A percentile compares a stretch with the other conserved stretches of the same genome.
Conservation (phyloP, 2,888 invertebrate species). For the Oxycera nigricornis region DNA sequence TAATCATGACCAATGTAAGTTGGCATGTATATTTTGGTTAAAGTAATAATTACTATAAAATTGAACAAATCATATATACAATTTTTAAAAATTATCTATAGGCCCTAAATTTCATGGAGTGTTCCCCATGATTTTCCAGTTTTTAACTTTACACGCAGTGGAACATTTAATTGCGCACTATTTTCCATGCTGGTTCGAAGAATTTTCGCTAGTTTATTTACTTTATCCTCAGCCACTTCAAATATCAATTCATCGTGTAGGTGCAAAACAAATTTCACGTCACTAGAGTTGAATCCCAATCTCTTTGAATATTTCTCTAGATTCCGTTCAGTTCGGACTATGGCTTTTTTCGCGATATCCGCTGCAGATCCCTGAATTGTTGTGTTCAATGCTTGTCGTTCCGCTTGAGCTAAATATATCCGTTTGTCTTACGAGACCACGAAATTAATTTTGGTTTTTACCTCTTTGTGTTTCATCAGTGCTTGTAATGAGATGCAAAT, state of each 20-base stretch:
- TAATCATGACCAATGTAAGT: not conserved
- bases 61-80: too few relatives aligned
- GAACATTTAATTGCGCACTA: constrained; percentile 74
- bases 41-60: not conserved
- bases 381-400: constrained; percentile 96
- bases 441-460: constrained; percentile 60
- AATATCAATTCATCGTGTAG: constrained; percentile 96
- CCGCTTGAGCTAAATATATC: constrained; percentile 73
- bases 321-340: constrained; percentile 76
- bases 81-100: not conserved
- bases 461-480: constrained; percentile 67
- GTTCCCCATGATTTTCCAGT: constrained; percentile 82
- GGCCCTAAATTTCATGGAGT: constrained; percentile 53
- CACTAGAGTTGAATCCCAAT: constrained; percentile 41
- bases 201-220: constrained; percentile 67
- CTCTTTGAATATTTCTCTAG: constrained; percentile 56
- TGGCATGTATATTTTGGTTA: not conserved
- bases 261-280: constrained; percentile 80
- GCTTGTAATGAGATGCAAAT: constrained; percentile 77
- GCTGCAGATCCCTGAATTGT: constrained; percentile 97
- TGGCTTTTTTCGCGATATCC: constrained; percentile 91
- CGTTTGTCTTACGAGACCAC: not conserved
- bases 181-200: constrained; percentile 83
- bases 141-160: constrained; percentile 88
- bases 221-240: constrained; percentile 74